Evolutionary conservation across 2,797 vertebrate genomes (phyloP).

Genomic region (Streptopelia turtur): DNA sequence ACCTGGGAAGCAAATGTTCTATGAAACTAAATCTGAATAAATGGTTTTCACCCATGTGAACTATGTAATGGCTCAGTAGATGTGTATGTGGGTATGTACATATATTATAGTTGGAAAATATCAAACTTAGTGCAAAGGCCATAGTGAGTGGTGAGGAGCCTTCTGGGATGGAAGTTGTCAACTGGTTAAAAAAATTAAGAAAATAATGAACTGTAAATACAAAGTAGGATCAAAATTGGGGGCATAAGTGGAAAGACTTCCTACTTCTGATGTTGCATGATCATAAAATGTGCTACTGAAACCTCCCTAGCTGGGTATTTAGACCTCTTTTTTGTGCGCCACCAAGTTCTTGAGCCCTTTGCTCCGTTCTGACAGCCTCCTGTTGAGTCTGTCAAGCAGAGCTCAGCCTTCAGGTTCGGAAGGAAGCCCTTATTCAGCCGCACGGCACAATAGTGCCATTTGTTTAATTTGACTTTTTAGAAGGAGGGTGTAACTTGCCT

Average conservation of each 20-base stretch:
- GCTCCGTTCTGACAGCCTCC: neutral
- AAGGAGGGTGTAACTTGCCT: neutral
- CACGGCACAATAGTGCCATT: neutral
- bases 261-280: fast-evolving
- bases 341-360: neutral
- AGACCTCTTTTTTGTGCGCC: neutral
- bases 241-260: neutral
- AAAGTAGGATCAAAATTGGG: neutral
- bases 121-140: neutral
- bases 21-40: neutral
- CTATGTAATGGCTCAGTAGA: neutral
- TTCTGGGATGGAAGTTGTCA: neutral
- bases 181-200: neutral
- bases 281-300: neutral
- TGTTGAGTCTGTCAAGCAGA: neutral
- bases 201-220: neutral
- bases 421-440: neutral
- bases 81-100: neutral
- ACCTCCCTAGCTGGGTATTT: fast-evolving
- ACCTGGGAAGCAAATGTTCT: neutral
- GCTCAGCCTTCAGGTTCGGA: neutral
- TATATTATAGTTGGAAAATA: neutral
- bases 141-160: neutral
- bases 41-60: neutral
- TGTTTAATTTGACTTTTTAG: neutral